Evolutionary conservation across 2,113 vertebrate genomes (phyloP), one percentile per base, ranked within the genome.

Genomic region (Natator depressus): DNA sequence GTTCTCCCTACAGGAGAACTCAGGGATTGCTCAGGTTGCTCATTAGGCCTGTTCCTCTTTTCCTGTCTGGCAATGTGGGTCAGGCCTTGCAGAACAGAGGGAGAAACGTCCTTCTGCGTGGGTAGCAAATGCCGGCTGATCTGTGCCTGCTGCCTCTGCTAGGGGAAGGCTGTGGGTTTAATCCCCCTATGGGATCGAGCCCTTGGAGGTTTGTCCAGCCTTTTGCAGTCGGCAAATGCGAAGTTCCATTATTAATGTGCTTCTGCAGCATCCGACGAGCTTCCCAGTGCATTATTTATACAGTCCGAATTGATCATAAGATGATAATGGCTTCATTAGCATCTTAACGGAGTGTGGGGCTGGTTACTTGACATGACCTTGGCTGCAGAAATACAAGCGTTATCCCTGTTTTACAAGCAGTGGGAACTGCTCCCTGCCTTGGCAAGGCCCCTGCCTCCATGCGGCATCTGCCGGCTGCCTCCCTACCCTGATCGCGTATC

Each of bases 251-350:
- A 19, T 72, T 31, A 24, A 54, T 54, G 27, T 22, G 14, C 49
- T 42, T 54, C 19, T 4, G 46, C 83, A 69, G 82, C 80, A 72
- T 59, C 86, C 82, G 2, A 2, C 3, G 12, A 85, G 90, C 85
- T 53, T 88, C 95, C 88, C 54, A 3, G 35, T 96, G 94, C 91
- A 91, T 97, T 96, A 96, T 97, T 97, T 93, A 97, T 94, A 59
- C 95, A 93, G 90, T 89, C 91, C 16, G 0, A 85, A 97, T 97
- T 93, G 95, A 96, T 97, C 79, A 38, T 57, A 80, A 89, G 96
- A 93, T 79, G 95, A 93, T 97, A 96, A 97, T 93, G 11, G 96
- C 96, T 97, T 97, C 96, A 95, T 96, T 97, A 97, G 93, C 97
- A 97, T 96, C 96, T 1, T 84, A 91, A 17, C 96, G 92, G 79